Base-by-base conservation (phyloP, 35 echinoderm and acorn worm species). In the Patiria miniata region DNA sequence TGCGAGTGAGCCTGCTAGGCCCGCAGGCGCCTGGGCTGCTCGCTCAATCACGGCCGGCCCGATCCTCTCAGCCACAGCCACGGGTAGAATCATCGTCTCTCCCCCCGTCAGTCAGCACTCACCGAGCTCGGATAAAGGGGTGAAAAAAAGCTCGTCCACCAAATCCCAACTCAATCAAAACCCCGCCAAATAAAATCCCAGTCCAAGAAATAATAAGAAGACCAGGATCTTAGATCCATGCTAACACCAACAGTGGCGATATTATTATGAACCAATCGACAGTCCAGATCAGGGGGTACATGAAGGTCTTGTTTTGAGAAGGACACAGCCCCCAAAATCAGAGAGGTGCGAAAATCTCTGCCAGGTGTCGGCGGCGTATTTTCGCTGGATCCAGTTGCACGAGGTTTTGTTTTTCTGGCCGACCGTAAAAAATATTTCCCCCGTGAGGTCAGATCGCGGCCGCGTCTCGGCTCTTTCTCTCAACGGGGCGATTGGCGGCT, bases 111-210 rank as follows among this genome's bases (percentile, higher is more conserved):
- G 28, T 69, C 61, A 69, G 23, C 61, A 69, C 61, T 69, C 61
- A 69, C 34, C 61, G 19, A 26, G 26, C 61, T 34, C 58, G 58
- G 12, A 47, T 47, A 47, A 47, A 12, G 28, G 61, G 34, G 18
- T n/a, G n/a, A 29, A 69, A 34, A 69, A 69, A 26, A 69, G 34
- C 61, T 29, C 29, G 23, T 34, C 29, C 42, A 47, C 42, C 61
- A 69, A 69, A 69, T 69, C 61, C 61, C 23, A 47, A 69, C 61
- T 69, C 61, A 69, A 69, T 69, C 61, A 69, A 69, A 69, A 69
- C 61, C 61, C 26, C 21, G 26, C 61, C 61, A 69, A 69, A 34
- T 17, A 69, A 34, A 47, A 47, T 47, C 42, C 42, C 42, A 47
- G 61, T 10, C 61, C 18, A 21, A 29, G 61, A 12, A 17, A 69